Evolutionary conservation across 2,113 vertebrate genomes (phyloP).

Genomic region (Mustela lutreola): DNA sequence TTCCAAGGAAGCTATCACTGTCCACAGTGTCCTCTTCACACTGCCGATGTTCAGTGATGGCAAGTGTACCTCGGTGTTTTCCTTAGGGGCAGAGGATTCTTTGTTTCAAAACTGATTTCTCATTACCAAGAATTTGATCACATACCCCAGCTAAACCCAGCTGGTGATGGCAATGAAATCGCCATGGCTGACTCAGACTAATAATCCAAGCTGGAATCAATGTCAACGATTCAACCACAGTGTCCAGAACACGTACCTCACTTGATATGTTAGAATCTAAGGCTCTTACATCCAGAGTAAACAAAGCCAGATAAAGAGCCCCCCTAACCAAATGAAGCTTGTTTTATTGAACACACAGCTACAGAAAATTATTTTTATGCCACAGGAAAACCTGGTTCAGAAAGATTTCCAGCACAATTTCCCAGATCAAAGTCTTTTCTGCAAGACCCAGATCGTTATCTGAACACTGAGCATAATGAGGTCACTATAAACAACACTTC

Average conservation of each 20-base stretch:
- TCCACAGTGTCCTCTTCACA: not conserved
- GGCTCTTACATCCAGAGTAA: not conserved
- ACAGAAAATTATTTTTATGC: constrained; percentile 2
- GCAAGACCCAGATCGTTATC: constrained; percentile 60
- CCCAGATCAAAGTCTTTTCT: constrained; percentile 43
- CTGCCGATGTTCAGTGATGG: not conserved
- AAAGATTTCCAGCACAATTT: constrained; percentile 30
- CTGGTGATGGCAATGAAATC: not conserved
- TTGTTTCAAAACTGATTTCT: not conserved
- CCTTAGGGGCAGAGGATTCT: not conserved
- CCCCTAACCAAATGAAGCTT: not conserved
- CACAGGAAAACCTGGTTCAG: not conserved
- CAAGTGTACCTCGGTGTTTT: not conserved
- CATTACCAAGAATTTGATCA: not conserved
- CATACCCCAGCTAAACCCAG: not conserved
- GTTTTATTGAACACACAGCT: not conserved
- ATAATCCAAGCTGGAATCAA: not conserved
- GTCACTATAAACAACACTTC: constrained; percentile 53
- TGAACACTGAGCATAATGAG: constrained; percentile 34
- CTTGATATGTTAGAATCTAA: not conserved
- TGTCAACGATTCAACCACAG: not conserved
- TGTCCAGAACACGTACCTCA: not conserved
- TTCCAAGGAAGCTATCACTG: not conserved
- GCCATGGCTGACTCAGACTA: not conserved
- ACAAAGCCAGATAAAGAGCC: not conserved